Evolutionary conservation across 2,888 invertebrate genomes (phyloP).

Genomic region (Chrysopilus asiliformis): DNA sequence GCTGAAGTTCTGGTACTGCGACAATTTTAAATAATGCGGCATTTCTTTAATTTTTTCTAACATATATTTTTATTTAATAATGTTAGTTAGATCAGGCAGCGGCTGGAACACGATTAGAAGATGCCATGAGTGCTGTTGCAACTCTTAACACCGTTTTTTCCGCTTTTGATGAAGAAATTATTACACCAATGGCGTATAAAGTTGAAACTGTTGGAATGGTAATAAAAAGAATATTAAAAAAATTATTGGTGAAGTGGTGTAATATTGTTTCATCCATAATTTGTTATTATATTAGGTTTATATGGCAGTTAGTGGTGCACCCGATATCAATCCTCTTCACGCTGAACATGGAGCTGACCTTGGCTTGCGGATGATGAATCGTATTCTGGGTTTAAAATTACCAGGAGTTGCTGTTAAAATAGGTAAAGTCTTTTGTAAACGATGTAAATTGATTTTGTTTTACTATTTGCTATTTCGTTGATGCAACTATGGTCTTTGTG

Average conservation of each 20-base stretch:
- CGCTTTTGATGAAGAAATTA: conserved; percentile 70
- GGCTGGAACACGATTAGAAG: conserved; percentile 25
- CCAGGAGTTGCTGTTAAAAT: conserved; percentile 51
- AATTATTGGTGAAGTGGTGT: too few relatives aligned
- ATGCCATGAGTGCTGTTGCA: conserved; percentile 66
- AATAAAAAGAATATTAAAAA: too few relatives aligned
- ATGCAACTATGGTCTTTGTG: too few relatives aligned
- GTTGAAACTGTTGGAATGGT: conserved; percentile 88
- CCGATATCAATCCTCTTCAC: conserved; percentile 59
- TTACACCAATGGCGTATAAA: conserved; percentile 78
- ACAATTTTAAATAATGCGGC: conserved; percentile 1
- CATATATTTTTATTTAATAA: not conserved
- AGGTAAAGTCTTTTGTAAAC: too few relatives aligned
- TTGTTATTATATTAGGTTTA: conserved; percentile 40
- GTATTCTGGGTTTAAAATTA: conserved; percentile 50
- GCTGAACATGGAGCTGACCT: conserved; percentile 66
- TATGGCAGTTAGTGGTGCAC: conserved; percentile 84
- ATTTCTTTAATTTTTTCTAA: not conserved
- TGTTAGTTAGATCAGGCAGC: conserved; percentile 11
- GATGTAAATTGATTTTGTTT: too few relatives aligned
- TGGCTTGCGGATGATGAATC: conserved; percentile 57
- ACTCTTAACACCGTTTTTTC: conserved; percentile 79
- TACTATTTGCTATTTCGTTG: too few relatives aligned
- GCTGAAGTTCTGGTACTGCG: conserved; percentile 26
- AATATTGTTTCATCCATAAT: too few relatives aligned